Evolutionary conservation across 2,797 vertebrate species (phyloP).

Genomic region (Coregonus sp.): DNA sequence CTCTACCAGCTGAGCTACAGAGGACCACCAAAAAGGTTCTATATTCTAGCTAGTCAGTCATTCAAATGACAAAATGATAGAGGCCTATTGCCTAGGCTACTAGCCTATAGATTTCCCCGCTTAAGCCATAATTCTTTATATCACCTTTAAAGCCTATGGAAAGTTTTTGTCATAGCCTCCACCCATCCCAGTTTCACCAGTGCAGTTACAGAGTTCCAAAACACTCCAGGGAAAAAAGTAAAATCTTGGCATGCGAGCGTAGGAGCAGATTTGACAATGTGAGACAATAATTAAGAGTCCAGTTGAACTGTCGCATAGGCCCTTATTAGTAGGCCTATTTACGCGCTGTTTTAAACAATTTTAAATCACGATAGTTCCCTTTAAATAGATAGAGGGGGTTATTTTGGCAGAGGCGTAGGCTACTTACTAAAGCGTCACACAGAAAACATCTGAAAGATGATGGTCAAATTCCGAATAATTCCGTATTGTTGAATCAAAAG

Average conservation of each 20-base stretch:
- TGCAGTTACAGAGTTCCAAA: neutral
- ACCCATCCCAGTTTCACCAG: neutral
- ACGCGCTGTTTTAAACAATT: neutral
- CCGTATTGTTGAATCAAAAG: neutral
- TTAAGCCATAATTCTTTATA: too few relatives aligned
- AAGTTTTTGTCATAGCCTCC: neutral
- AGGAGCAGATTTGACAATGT: neutral
- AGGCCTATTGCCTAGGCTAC: too few relatives aligned
- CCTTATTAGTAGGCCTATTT: neutral
- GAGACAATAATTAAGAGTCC: neutral
- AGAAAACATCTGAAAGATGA: neutral
- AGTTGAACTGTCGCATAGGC: neutral
- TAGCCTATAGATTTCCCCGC: too few relatives aligned
- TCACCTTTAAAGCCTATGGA: too few relatives aligned
- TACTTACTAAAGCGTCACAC: conserved; percentile 1
- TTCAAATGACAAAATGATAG: too few relatives aligned
- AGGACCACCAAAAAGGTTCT: too few relatives aligned
- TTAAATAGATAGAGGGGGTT: neutral
- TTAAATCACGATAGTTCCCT: neutral
- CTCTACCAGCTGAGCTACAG: too few relatives aligned
- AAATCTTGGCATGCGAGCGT: neutral
- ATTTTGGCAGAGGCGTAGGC: neutral
- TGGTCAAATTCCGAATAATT: neutral
- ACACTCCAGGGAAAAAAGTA: neutral
- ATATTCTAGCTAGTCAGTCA: too few relatives aligned